Percentiles rank a stretch among this genome's conserved stretches.
phyloP scores from a whole-genome alignment of 2,797 vertebrate species.

The Scomberomorus guttatus region DNA sequence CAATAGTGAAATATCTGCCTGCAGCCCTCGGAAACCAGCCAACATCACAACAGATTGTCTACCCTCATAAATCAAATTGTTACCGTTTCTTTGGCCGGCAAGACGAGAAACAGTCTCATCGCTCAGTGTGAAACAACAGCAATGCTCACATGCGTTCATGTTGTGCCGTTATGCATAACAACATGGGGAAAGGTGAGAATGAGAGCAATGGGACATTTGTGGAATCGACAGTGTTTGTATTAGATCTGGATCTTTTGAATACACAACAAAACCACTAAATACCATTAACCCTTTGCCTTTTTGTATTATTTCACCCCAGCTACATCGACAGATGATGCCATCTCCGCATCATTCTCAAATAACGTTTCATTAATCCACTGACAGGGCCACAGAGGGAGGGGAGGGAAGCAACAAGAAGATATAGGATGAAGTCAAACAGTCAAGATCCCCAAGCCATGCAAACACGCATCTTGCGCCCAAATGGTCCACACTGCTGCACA shows the following conservation, averaged over 20 bases:
- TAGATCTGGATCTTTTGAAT: constrained; percentile 6
- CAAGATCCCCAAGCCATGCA: constrained; percentile 60
- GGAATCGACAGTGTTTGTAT: constrained; percentile 40
- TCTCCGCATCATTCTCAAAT: constrained; percentile 68
- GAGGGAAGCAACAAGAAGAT: constrained; percentile 78
- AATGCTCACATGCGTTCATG: constrained; percentile 70
- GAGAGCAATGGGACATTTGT: constrained; percentile 47
- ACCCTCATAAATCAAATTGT: constrained; percentile 72
- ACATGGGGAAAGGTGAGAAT: constrained; percentile 53
- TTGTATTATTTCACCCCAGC: constrained; percentile 17
- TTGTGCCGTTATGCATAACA: constrained; percentile 61
- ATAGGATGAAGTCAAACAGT: constrained; percentile 69
- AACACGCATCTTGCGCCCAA: constrained; percentile 47
- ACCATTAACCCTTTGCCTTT: constrained; percentile 6
- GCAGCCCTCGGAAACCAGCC: constrained; percentile 72
- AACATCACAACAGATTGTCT: constrained; percentile 75
- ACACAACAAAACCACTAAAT: not conserved
- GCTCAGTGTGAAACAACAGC: constrained; percentile 71
- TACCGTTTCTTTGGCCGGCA: constrained; percentile 58
- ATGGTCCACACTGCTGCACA: constrained; percentile 60
- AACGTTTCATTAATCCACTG: constrained; percentile 71
- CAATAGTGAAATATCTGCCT: constrained; percentile 66
- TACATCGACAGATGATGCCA: constrained; percentile 58
- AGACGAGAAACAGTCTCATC: constrained; percentile 44
- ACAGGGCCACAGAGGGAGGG: constrained; percentile 74